Evolutionary conservation across 1,140 invertebrate species (phyloP), one percentile per base, ranked within the genome.

Genomic region (Drosophila kanapiae): DNA sequence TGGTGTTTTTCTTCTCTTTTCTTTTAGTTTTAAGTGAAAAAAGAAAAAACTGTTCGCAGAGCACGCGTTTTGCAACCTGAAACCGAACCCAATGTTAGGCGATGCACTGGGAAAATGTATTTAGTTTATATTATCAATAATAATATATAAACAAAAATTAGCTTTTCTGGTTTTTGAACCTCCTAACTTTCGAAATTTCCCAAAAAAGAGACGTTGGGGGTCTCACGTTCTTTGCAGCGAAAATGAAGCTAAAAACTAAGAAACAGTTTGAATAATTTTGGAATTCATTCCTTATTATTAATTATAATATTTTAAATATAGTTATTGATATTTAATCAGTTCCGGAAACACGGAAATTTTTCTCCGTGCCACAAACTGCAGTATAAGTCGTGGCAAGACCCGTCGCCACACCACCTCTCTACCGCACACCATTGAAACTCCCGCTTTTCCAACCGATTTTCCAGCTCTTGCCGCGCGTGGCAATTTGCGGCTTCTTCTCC

Each of bases 401-500:
- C 29, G 5, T 18, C 40, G 7, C 31, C 33, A 13, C 43, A 10
- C n/a, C 59, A 6, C 23, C 14, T 4, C 2, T 5, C 16, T 6
- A 7, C 16, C 3, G 11, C 31, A 6, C 16, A 35, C 8, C 13
- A 7, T 38, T 8, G 2, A 16, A 29, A 18, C 40, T 48, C 18
- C 53, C 38, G 23, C 58, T 47, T 65, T 65, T 65, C 62, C 62
- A 40, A 27, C 29, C 62, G 57, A 43, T 65, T 65, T 65, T 16
- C 38, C 60, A 42, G 27, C 57, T 48, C 40, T 31, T 27, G 37
- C 54, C 33, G 60, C 78, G 78, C 76, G 78, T 80, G 78, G 78
- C 76, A 75, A 80, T 80, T 80, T 80, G 78, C 70, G 78, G 78
- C 78, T 80, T 80, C 78, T 80, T 69, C 61, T 42, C 27, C 69